phyloP scores from a whole-genome alignment of 2,797 vertebrate genomes.

The Chanos chanos region DNA sequence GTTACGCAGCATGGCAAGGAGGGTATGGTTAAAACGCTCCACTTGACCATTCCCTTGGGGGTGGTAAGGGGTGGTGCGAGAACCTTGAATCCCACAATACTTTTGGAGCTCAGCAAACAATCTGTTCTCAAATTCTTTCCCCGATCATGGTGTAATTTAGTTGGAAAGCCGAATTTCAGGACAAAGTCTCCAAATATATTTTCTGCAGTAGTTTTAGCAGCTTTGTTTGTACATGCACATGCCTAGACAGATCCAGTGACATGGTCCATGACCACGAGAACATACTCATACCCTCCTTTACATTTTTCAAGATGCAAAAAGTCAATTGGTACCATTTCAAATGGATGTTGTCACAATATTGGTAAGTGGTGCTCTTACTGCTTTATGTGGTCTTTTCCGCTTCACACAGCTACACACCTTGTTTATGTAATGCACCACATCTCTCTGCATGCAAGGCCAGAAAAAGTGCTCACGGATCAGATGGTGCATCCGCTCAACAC shows the following conservation, averaged over 20 bases:
- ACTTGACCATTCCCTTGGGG: constrained; percentile 21
- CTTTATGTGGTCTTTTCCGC: background rate
- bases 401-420: constrained; percentile 5
- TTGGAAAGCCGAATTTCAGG: constrained; percentile 20
- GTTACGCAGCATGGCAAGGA: constrained; percentile 22
- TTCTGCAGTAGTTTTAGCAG: constrained; percentile 18
- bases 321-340: background rate
- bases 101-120: constrained; percentile 19
- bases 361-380: background rate
- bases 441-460: no score
- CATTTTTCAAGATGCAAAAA: constrained; percentile 5
- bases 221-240: constrained; percentile 16
- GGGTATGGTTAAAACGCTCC: constrained; percentile 24
- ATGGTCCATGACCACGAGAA: constrained; percentile 31
- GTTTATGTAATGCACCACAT: no score
- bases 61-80: constrained; percentile 18
- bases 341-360: background rate
- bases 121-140: constrained; percentile 24
- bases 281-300: constrained; percentile 30
- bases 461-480: background rate
- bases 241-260: constrained; percentile 23
- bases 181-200: constrained; percentile 29
- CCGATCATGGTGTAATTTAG: constrained; percentile 21
- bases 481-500: no score
- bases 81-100: constrained; percentile 13